Conservation (phyloP, 2,888 invertebrate species). For the Hartigia nigra region DNA sequence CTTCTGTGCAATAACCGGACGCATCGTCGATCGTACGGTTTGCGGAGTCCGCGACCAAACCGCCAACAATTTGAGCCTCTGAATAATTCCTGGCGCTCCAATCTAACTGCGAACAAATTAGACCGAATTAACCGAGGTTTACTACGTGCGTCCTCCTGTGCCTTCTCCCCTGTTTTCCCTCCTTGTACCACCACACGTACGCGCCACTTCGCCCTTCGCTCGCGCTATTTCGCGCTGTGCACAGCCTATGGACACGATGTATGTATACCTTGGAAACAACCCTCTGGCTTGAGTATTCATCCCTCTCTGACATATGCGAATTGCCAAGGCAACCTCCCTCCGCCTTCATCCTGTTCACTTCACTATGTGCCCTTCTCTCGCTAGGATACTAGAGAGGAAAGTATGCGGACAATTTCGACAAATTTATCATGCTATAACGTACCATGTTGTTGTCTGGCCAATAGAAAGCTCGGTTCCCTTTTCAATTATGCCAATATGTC, state of each 20-base stretch:
- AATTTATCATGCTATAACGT: neutral
- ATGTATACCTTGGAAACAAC: conserved; percentile 1
- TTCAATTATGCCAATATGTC: neutral
- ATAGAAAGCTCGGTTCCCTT: neutral
- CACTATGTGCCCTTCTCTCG: neutral
- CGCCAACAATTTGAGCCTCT: conserved; percentile 61
- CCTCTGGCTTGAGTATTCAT: neutral
- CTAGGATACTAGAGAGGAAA: conserved; percentile 14
- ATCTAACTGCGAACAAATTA: conserved; percentile 64
- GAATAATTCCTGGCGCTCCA: conserved; percentile 62
- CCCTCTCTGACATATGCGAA: conserved; percentile 1
- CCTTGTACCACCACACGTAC: neutral
- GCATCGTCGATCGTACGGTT: conserved; percentile 23
- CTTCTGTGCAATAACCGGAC: neutral
- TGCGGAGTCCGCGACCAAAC: conserved; percentile 54
- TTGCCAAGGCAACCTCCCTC: conserved; percentile 9
- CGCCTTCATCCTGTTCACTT: neutral
- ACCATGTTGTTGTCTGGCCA: neutral
- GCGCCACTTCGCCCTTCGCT: conserved; percentile 18
- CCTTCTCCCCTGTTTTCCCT: neutral
- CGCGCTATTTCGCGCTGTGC: conserved; percentile 9
- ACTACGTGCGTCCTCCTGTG: conserved; percentile 30
- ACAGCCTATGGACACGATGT: conserved; percentile 11
- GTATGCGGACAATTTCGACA: conserved; percentile 31
- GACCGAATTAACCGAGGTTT: conserved; percentile 59